These are phyloP conservation scores for Myrmecophaga tridactyla DNA, from an alignment of 2,113 vertebrate species.

Conservation along the genomic window DNA sequence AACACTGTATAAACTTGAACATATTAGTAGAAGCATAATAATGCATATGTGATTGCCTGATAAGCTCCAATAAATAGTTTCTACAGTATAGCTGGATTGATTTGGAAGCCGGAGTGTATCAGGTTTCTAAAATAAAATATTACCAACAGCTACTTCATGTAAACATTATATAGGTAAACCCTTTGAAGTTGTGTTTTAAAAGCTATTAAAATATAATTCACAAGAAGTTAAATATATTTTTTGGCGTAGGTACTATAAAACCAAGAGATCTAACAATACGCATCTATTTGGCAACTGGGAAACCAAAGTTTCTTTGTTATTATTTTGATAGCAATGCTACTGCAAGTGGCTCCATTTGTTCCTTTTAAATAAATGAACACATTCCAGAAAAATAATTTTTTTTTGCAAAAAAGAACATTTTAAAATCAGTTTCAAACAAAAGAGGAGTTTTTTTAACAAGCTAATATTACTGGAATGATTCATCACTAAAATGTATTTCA, in stretches of 20 bases:
- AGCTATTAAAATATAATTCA: background rate
- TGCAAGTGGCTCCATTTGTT: background rate
- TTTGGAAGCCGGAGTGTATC: constrained; percentile 27
- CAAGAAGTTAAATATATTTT: background rate
- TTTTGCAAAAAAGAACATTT: constrained; percentile 28
- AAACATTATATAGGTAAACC: background rate
- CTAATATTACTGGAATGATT: background rate
- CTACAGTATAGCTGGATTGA: constrained; percentile 5
- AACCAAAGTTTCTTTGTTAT: background rate
- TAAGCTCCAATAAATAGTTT: constrained; percentile 24
- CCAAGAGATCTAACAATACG: background rate
- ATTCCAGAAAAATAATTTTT: constrained; percentile 19
- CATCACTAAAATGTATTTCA: background rate
- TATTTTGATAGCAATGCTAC: background rate
- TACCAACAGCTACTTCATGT: constrained; percentile 27
- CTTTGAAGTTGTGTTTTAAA: constrained; percentile 22
- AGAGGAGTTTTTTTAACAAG: constrained; percentile 35
- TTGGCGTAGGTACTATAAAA: background rate
- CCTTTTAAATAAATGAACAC: background rate
- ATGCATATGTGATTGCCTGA: background rate
- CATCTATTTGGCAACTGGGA: background rate
- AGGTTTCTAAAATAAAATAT: constrained; percentile 40
- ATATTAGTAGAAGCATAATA: background rate
- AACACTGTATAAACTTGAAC: background rate
- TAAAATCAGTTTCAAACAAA: constrained; percentile 32